Evolutionary conservation across 2,113 vertebrate genomes (phyloP), one percentile per base, ranked within the genome.

Genomic region (Syngnathus floridae): DNA sequence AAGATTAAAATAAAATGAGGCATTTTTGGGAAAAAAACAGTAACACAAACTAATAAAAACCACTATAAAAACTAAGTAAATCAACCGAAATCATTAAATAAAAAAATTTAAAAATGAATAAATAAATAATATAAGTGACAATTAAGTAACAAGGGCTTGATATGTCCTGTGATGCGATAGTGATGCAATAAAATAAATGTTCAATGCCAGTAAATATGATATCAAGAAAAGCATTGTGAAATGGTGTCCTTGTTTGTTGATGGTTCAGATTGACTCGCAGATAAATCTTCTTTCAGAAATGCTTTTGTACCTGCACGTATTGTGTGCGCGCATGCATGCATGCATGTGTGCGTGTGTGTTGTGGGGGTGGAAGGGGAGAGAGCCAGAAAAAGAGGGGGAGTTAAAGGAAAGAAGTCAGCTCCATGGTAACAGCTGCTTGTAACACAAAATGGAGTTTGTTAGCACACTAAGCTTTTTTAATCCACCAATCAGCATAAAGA

Each of bases 371-470:
- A 55, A 26, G 21, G 62, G 52, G 48, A 48, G 49, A 65, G 56
- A 31, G 43, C 35, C 63, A 67, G 54, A 65, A 66, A 72, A 62
- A 55, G 51, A 70, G 64, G 21, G 70, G 22, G 17, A 71, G n/a
- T 38, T 54, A 72, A 65, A 74, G 69, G 75, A 70, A 37, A 64
- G 76, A 79, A 84, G 78, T 21, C 64, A 85, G 84, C 85, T 81
- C 84, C 86, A 88, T 89, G 83, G 83, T 83, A 88, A 88, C 88
- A 73, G 81, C 80, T 84, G 80, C 43, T 82, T 83, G 82, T 71
- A 77, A 86, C 81, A 85, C 80, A 88, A 89, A 88, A 86, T 85
- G 78, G 85, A 84, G 84, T 79, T 85, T 80, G 84, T 88, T 88
- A 87, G 76, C 73, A 74, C 82, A 74, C 82, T 69, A 76, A 72